Base-by-base conservation (phyloP, 2,113 vertebrate species). In the Etheostoma cragini region DNA sequence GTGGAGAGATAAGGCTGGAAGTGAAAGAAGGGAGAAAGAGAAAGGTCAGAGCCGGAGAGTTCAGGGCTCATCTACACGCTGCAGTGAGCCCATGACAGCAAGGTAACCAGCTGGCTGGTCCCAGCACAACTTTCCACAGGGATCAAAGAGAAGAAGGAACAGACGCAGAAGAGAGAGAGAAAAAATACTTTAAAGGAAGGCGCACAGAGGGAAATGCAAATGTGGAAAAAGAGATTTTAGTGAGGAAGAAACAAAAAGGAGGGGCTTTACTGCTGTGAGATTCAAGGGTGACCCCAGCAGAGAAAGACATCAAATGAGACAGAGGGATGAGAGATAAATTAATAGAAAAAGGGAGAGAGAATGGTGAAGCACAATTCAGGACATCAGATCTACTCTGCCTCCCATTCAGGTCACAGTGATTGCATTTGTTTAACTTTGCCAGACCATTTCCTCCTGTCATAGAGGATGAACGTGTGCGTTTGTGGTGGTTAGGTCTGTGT, bases 391-490 rank as follows among this genome's bases (percentile, higher is more conserved):
- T 47, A 67, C 10, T 82, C 71, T 60, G 71, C 35, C 63, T 85
- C 73, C 38, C 61, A 73, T 82, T 83, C 80, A 79, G 74, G 75
- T 78, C 76, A 78, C 58, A 47, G 60, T 80, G 71, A 86, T 89
- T 81, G 74, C 65, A 87, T 83, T 91, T 87, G 75, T 88, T 86
- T 81, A 54, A 82, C 85, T 87, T 83, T 76, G 66, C 66, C 66
- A 57, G 78, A 82, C 60, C 50, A 81, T 85, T 87, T 85, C 76
- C 67, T 75, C 45, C 67, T 66, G 52, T 76, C 14, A 4, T 15
- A 38, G 46, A 72, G 33, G 24, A 42, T 64, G 67, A 49, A 61
- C 0, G 0, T 52, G 61, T 62, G 35, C 38, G 16, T 73, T 24
- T 26, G 38, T 74, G 62, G 49, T 56, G 1, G 67, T 65, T 12